Percentiles rank a stretch among this genome's conserved stretches.
phyloP scores from a whole-genome alignment of 2,888 invertebrate genomes.

The Andrena minutula region DNA sequence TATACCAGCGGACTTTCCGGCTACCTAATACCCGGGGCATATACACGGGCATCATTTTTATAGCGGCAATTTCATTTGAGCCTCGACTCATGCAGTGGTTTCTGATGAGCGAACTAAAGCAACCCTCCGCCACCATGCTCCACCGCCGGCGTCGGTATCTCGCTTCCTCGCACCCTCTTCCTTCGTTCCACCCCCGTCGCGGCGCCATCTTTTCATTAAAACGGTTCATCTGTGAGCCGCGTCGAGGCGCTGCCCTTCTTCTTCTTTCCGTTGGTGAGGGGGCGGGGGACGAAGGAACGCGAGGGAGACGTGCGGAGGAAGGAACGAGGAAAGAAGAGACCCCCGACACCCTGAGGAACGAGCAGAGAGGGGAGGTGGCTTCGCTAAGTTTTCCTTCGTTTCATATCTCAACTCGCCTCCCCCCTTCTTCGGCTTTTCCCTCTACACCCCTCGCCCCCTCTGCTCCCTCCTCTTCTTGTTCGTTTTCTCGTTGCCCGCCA shows the following conservation, averaged over 20 bases:
- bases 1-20: conserved; percentile 59
- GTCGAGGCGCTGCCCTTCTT: conserved; percentile 74
- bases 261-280: neutral
- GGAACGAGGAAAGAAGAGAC: conserved; percentile 16
- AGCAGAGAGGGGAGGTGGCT: conserved; percentile 58
- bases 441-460: conserved; percentile 6
- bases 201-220: conserved; percentile 84
- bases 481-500: conserved; percentile 20
- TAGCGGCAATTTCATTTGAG: conserved; percentile 84
- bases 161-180: conserved; percentile 30
- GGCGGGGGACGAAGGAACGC: conserved; percentile 12
- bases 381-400: conserved; percentile 76
- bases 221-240: conserved; percentile 80
- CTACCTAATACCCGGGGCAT: conserved; percentile 80
- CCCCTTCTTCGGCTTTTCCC: conserved; percentile 50
- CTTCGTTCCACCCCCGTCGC: conserved; percentile 49
- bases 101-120: conserved; percentile 81
- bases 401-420: conserved; percentile 71
- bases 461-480: conserved; percentile 14
- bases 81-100: conserved; percentile 83
- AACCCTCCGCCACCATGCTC: conserved; percentile 41
- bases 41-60: conserved; percentile 83
- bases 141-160: conserved; percentile 47
- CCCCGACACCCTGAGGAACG: conserved; percentile 56
- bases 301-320: conserved; percentile 26